Conservation (phyloP, 2,113 vertebrate species). For the Alectura lathami region DNA sequence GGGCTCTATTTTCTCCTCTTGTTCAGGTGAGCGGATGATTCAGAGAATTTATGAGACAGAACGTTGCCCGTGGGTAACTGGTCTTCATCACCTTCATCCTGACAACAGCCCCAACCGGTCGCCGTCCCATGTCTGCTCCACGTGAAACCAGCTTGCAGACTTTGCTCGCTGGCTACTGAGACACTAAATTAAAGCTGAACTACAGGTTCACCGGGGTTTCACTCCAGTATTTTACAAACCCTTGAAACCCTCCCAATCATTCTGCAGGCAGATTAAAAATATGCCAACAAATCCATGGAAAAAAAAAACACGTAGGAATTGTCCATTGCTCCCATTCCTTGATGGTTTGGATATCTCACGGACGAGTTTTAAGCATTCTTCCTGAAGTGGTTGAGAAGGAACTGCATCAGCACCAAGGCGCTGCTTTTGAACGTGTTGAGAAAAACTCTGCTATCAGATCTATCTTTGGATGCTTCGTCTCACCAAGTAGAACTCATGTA, state of each 20-base stretch:
- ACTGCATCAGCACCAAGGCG: accelerated
- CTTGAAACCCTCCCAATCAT: background rate
- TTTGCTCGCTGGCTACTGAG: background rate
- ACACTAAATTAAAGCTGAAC: background rate
- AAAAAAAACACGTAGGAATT: background rate
- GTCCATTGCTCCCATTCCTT: background rate
- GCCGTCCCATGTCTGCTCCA: background rate
- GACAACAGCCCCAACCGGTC: background rate
- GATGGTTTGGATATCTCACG: background rate
- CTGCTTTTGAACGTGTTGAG: background rate
- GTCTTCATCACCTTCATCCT: background rate
- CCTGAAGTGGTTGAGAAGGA: background rate
- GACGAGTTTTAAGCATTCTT: background rate
- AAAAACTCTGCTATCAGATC: accelerated
- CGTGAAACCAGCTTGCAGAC: accelerated
- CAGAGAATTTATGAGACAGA: background rate
- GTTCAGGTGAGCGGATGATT: background rate
- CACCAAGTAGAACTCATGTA: background rate
- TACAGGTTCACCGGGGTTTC: background rate
- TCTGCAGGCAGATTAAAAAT: background rate
- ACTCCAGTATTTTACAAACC: background rate
- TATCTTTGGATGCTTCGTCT: background rate
- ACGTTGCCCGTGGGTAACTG: background rate
- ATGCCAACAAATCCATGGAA: accelerated
- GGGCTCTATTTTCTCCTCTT: background rate